Percentiles rank a stretch among this genome's conserved stretches.
Evolutionary conservation across 2,113 vertebrate genomes (phyloP).

Genomic region (Zapornia atra): DNA sequence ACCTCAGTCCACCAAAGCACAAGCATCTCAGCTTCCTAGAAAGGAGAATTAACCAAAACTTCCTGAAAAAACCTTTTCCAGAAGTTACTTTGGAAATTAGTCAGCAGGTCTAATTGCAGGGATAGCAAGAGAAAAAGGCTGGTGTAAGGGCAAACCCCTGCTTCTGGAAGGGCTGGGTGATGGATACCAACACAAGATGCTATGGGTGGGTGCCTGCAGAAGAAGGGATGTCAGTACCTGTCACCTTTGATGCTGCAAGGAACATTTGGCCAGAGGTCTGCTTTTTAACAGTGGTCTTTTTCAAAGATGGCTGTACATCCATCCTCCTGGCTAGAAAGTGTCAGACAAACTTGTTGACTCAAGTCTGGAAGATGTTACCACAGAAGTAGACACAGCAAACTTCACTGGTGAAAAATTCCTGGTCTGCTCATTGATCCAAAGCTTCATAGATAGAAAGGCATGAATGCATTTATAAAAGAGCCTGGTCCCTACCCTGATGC

Average conservation of each 20-base stretch:
- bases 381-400: not conserved
- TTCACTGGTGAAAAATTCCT: not conserved
- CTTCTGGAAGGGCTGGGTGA: not conserved
- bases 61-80: not conserved
- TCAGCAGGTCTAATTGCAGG: not conserved
- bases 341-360: not conserved
- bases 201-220: not conserved
- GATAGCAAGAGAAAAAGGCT: not conserved
- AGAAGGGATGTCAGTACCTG: not conserved
- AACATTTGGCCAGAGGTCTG: not conserved
- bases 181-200: not conserved
- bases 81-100: not conserved
- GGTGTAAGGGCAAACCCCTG: not conserved
- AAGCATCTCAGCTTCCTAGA: not conserved
- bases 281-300: not conserved
- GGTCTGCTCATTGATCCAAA: not conserved
- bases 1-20: not conserved
- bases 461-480: not conserved
- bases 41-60: not conserved
- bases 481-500: not conserved
- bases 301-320: not conserved
- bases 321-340: not conserved
- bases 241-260: not conserved
- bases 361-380: not conserved
- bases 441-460: not conserved